Evolutionary conservation across 2,888 invertebrate species (phyloP), one percentile per base, ranked within the genome.

Genomic region (Anodontia alba): DNA sequence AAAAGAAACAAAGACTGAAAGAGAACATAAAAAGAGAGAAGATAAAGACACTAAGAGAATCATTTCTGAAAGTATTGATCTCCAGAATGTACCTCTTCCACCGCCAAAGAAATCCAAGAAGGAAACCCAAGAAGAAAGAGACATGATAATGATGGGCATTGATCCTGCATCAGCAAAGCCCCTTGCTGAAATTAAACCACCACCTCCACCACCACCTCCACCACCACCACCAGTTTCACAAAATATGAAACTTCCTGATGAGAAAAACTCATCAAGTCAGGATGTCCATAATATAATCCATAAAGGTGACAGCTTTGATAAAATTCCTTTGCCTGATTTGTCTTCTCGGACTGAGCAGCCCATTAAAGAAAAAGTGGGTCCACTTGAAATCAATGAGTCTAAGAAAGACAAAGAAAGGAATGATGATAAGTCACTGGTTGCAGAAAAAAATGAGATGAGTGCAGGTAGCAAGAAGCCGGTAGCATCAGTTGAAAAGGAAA

Each of bases 161-260:
- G 88, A 90, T 43, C 82, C 84, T 23, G 73, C 72, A 17, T 76
- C 82, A 15, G 73, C 66, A 46, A 46, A 29, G 42, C 86, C 82
- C 29, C 38, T 88, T 3, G 86, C 80, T 51, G 78, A 76, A 10
- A 77, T 81, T n/a, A 84, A 81, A 54, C 84, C 86, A 29, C 90
- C 89, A 31, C 90, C 90, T 38, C 88, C n/a, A 54, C 84, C 86
- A 29, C 90, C 89, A 31, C 90, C 90, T 38, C 88, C 42, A 42
- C 42, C 42, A 42, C 42, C 42, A n/a, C n/a, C n/a, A n/a, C 83
- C 83, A 10, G 49, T 68, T 17, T 76, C 73, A 0, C 81, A 75
- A 36, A 76, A 76, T 73, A 36, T 76, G 71, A 49, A 38, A 26
- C 42, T 68, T 12, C 72, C 72, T 7, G 26, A 12, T 54, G 75